These are phyloP conservation scores for Lagorchestes hirsutus DNA, from an alignment of 2,797 vertebrate species.

Conservation along the genomic window DNA sequence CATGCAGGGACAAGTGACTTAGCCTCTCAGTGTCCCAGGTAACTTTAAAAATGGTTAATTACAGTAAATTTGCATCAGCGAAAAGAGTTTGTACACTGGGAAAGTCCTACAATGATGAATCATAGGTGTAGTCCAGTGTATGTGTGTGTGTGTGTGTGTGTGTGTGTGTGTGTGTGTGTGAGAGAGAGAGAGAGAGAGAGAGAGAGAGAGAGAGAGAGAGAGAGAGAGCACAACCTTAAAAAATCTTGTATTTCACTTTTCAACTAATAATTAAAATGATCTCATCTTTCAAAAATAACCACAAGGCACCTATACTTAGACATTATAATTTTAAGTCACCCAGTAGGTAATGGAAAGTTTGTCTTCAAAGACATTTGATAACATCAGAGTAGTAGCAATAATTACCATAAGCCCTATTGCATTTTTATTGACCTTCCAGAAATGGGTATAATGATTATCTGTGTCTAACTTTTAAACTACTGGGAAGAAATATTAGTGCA, in stretches of 20 bases:
- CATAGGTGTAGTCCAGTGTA: neutral
- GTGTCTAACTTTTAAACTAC: constrained; percentile 40
- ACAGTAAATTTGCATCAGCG: neutral
- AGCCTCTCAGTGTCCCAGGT: neutral
- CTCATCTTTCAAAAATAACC: constrained; percentile 49
- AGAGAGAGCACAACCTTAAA: too few species aligned
- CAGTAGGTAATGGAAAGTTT: constrained; percentile 35
- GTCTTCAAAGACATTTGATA: constrained; percentile 42
- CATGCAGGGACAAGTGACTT: neutral
- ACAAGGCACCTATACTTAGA: constrained; percentile 49
- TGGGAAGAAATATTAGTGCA: constrained; percentile 30
- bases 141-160: too few species aligned
- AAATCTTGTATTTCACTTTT: neutral
- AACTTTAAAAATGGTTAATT: neutral
- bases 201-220: too few species aligned
- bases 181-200: too few species aligned
- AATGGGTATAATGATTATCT: constrained; percentile 16
- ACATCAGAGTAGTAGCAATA: constrained; percentile 7
- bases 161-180: too few species aligned
- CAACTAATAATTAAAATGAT: constrained; percentile 27
- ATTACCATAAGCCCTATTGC: constrained; percentile 30
- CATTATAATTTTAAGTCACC: constrained; percentile 41
- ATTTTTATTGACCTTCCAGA: constrained; percentile 33
- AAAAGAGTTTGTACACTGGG: neutral
- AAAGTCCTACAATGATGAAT: neutral